Percentiles rank a stretch among this genome's conserved stretches.
These are phyloP conservation scores for Merodon equestris DNA, from an alignment of 2,888 invertebrate genomes.

Conservation along the genomic window DNA sequence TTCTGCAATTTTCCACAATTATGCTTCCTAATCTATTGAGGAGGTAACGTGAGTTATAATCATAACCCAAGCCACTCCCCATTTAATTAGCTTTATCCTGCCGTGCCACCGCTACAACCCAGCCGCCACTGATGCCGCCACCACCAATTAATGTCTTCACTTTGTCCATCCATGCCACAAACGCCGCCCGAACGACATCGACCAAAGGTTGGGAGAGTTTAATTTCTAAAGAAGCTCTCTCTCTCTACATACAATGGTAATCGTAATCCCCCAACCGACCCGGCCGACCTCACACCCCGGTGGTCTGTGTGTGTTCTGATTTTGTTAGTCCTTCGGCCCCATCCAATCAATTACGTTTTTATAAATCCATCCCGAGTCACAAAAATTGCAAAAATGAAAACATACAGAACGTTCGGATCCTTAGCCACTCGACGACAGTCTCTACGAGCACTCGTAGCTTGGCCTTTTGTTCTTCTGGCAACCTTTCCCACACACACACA, in stretches of 20 bases:
- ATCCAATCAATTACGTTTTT: conserved; percentile 63
- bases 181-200: conserved; percentile 21
- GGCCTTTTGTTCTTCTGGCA: conserved; percentile 62
- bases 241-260: not conserved
- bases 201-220: conserved; percentile 43
- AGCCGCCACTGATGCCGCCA: not conserved
- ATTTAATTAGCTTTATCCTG: conserved; percentile 48
- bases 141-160: conserved; percentile 46
- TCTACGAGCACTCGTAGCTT: conserved; percentile 32
- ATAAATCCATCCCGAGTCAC: conserved; percentile 52
- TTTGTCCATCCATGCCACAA: conserved; percentile 15
- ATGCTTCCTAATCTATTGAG: conserved; percentile 36
- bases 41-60: conserved; percentile 29
- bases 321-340: conserved; percentile 41
- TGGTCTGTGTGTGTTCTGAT: too few species aligned
- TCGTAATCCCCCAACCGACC: too few species aligned
- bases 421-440: too few species aligned
- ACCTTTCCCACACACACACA: conserved; percentile 12
- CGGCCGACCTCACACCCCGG: too few species aligned
- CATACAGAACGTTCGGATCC: conserved; percentile 27
- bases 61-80: conserved; percentile 39
- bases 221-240: conserved; percentile 31
- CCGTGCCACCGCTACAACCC: not conserved
- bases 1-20: conserved; percentile 28
- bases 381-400: conserved; percentile 63